These are phyloP conservation scores for Oryzaephilus surinamensis DNA, from an alignment of 1,140 invertebrate genomes.

Conservation along the genomic window DNA sequence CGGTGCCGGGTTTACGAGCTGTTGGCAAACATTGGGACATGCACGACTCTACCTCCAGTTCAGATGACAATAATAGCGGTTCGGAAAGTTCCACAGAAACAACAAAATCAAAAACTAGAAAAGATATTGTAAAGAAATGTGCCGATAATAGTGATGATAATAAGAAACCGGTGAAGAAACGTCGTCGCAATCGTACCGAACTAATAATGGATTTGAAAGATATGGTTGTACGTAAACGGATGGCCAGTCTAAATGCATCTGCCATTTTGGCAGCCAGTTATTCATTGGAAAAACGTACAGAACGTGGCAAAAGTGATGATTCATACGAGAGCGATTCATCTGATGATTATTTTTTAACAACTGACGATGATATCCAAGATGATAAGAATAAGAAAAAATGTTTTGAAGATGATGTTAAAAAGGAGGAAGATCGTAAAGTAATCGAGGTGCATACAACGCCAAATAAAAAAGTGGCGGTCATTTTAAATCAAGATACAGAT, in stretches of 20 bases:
- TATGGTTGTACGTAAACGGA: constrained; percentile 79
- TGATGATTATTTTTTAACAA: constrained; percentile 28
- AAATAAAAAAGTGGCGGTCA: constrained; percentile 51
- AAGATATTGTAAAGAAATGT: constrained; percentile 11
- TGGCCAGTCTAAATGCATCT: constrained; percentile 87
- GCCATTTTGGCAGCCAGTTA: constrained; percentile 87
- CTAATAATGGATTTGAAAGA: constrained; percentile 75
- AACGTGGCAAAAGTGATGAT: constrained; percentile 43
- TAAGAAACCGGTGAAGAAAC: constrained; percentile 19
- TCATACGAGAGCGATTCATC: constrained; percentile 43
- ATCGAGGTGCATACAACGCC: constrained; percentile 44
- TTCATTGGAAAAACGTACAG: constrained; percentile 57
- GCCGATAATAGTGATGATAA: constrained; percentile 12
- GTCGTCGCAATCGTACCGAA: constrained; percentile 42
- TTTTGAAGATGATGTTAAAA: constrained; percentile 40
- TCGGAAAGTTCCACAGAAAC: constrained; percentile 17
- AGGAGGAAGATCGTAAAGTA: constrained; percentile 41
- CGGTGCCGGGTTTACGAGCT: constrained; percentile 62
- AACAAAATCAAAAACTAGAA: constrained; percentile 13
- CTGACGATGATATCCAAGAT: constrained; percentile 21
- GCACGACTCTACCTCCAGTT: constrained; percentile 46
- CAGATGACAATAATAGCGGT: constrained; percentile 39
- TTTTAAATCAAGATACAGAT: constrained; percentile 73
- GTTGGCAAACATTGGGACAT: constrained; percentile 75
- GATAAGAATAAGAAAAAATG: constrained; percentile 35